Conservation (phyloP, 2,797 vertebrate species). For the Alca torda region DNA sequence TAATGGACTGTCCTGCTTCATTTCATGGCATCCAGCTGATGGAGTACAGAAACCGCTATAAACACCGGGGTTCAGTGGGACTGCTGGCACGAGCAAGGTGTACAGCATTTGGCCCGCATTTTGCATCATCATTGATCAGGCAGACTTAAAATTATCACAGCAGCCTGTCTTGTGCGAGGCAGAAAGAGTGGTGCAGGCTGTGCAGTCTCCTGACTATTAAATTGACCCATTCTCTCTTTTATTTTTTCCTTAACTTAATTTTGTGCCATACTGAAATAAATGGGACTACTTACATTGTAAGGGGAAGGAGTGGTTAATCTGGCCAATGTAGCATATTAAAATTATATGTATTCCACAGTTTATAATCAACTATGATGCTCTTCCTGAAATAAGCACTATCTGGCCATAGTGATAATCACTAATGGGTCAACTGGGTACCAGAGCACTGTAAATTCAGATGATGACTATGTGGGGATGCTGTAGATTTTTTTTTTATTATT, state of each 20-base stretch:
- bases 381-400: conserved; percentile 26
- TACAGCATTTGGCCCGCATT: neutral
- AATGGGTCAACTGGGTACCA: neutral
- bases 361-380: neutral
- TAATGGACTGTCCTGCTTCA: conserved; percentile 12
- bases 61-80: neutral
- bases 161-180: neutral
- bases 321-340: neutral
- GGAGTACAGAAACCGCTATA: neutral
- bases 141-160: conserved; percentile 5
- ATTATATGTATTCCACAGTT: neutral
- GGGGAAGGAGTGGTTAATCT: neutral
- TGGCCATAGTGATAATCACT: neutral
- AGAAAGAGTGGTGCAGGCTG: neutral
- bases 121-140: conserved; percentile 7
- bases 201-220: neutral
- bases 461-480: neutral
- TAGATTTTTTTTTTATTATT: neutral
- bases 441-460: neutral
- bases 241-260: conserved; percentile 13
- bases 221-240: neutral
- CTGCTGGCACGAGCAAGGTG: neutral
- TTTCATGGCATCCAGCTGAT: neutral
- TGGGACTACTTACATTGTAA: neutral
- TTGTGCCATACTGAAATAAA: neutral